Percentiles rank a stretch among this genome's conserved stretches.
Evolutionary conservation across 2,888 invertebrate genomes (phyloP).

Genomic region (Euplexia lucipara): DNA sequence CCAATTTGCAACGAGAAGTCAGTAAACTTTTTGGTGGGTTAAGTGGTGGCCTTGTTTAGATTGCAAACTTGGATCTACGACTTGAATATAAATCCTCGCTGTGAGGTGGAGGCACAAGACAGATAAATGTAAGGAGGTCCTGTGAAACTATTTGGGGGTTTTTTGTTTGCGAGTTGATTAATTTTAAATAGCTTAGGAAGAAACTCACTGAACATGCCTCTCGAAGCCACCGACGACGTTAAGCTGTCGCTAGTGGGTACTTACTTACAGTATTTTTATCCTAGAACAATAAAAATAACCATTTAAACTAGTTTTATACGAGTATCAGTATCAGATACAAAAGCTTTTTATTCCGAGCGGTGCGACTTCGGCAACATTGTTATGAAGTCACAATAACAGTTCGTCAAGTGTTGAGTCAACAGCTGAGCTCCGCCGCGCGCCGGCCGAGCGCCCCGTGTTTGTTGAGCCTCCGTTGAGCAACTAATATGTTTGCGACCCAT

Average conservation of each 20-base stretch:
- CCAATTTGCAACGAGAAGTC: no score
- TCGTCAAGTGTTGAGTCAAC: constrained; percentile 49
- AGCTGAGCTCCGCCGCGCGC: constrained; percentile 23
- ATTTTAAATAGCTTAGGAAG: no score
- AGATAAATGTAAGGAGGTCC: no score
- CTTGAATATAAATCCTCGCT: no score
- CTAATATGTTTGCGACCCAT: constrained; percentile 43
- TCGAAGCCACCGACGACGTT: not conserved
- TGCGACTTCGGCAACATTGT: constrained; percentile 2
- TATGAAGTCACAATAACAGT: constrained; percentile 41
- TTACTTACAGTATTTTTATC: not conserved
- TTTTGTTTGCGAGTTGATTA: no score
- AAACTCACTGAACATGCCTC: not conserved
- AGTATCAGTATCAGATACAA: not conserved
- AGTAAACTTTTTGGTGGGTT: no score
- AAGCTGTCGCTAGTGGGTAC: no score
- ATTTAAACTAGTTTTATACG: not conserved
- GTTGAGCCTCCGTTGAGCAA: constrained; percentile 26
- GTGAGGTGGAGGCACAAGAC: no score
- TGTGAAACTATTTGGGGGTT: no score
- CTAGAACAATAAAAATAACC: not conserved
- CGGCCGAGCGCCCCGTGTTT: constrained; percentile 13
- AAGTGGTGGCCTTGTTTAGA: no score
- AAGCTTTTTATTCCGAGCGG: not conserved
- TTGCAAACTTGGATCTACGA: no score